Evolutionary conservation across 2,797 vertebrate species (phyloP).

Genomic region (Eleutherodactylus coqui): DNA sequence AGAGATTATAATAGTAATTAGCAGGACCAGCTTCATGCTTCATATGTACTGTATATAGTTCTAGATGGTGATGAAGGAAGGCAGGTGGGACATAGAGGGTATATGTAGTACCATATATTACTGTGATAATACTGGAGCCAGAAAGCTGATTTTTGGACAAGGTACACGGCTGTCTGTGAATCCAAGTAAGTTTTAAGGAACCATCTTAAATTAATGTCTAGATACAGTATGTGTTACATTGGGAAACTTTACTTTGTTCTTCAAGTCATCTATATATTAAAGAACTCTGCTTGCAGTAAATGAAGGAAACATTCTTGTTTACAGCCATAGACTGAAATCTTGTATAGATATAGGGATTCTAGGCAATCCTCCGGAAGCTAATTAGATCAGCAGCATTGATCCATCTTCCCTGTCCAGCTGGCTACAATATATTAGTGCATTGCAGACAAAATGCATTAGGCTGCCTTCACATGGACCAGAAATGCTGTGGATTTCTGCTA

Average conservation of each 20-base stretch:
- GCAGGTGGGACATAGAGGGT: neutral
- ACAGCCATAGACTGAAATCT: neutral
- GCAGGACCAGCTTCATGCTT: neutral
- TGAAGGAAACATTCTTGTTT: neutral
- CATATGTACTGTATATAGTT: neutral
- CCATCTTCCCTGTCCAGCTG: neutral
- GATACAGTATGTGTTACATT: neutral
- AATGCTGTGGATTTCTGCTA: too few relatives aligned
- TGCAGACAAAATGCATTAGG: neutral
- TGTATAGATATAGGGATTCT: neutral
- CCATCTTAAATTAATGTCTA: neutral
- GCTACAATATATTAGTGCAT: neutral
- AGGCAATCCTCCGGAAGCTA: neutral
- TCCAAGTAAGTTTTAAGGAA: conserved; percentile 65
- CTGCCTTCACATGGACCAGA: too few relatives aligned
- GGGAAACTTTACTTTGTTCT: neutral
- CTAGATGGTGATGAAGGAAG: neutral
- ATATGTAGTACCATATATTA: conserved; percentile 28
- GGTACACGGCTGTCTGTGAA: conserved; percentile 67
- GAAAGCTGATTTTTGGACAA: conserved; percentile 63
- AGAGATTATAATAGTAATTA: neutral
- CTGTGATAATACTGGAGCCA: conserved; percentile 57
- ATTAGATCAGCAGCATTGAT: neutral
- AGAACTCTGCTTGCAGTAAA: neutral
- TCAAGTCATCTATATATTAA: neutral